Conservation (phyloP, 2,113 vertebrate species). For the Salvator merianae region DNA sequence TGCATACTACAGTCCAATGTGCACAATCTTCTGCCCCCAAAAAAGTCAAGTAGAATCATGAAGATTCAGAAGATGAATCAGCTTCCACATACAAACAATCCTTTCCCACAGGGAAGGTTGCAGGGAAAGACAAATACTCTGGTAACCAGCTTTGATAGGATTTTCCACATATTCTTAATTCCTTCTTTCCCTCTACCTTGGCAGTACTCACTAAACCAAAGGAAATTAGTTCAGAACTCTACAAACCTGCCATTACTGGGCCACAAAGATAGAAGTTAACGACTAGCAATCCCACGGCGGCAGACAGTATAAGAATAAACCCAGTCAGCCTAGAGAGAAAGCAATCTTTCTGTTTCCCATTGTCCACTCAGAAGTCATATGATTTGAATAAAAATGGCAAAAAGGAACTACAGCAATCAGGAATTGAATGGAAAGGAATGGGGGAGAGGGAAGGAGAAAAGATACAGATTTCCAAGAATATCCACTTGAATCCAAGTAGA, state of each 20-base stretch:
- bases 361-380: background rate
- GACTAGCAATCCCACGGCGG: conserved; percentile 46
- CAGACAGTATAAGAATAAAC: conserved; percentile 43
- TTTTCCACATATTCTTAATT: conserved; percentile 57
- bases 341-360: conserved; percentile 21
- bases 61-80: background rate
- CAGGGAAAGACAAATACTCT: conserved; percentile 76
- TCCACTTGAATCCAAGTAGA: background rate
- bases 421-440: background rate
- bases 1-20: background rate
- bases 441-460: background rate
- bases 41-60: background rate
- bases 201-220: conserved; percentile 70
- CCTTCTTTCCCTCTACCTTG: conserved; percentile 71
- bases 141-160: conserved; percentile 58
- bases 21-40: background rate
- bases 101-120: background rate
- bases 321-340: conserved; percentile 39
- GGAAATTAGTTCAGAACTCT: conserved; percentile 60
- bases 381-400: background rate
- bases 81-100: background rate
- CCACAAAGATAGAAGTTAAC: conserved; percentile 46
- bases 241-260: conserved; percentile 60
- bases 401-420: background rate
- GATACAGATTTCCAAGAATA: background rate